Percentiles rank a stretch among this genome's conserved stretches.
Evolutionary conservation across 2,113 vertebrate genomes (phyloP).

Genomic region (Ailurus styani): DNA sequence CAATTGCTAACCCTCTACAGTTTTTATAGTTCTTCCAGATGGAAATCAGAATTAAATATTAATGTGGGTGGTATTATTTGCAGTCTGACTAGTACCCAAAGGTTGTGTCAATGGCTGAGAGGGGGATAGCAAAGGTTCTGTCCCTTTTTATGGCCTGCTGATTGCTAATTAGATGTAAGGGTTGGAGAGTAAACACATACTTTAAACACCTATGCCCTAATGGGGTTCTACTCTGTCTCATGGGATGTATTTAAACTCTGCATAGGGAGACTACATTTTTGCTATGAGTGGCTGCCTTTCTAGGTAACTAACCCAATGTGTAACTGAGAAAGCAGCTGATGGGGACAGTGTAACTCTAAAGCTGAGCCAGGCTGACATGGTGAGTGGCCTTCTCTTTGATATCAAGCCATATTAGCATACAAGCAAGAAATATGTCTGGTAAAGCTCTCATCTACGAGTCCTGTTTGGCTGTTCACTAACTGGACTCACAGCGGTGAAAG

Average conservation of each 20-base stretch:
- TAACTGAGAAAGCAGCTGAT: constrained; percentile 9
- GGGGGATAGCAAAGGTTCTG: constrained; percentile 55
- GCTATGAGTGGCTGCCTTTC: neutral
- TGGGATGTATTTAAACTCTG: constrained; percentile 34
- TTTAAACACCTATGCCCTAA: constrained; percentile 60
- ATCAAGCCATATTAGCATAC: neutral
- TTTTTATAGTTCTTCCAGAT: constrained; percentile 68
- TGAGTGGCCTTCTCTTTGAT: neutral
- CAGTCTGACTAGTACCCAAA: constrained; percentile 44
- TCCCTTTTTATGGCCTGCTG: constrained; percentile 49
- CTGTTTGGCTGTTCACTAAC: neutral
- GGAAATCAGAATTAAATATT: constrained; percentile 76
- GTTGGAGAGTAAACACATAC: constrained; percentile 59
- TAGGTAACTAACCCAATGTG: constrained; percentile 27
- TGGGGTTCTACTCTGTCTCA: constrained; percentile 63
- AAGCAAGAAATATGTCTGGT: neutral
- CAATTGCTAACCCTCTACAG: constrained; percentile 53
- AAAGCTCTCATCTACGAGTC: neutral
- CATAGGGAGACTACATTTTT: constrained; percentile 24
- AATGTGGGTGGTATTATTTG: constrained; percentile 69
- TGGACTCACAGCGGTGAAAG: neutral
- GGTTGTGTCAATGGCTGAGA: neutral
- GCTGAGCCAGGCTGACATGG: neutral
- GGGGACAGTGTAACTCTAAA: neutral
- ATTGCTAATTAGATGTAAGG: constrained; percentile 74